These are phyloP conservation scores for Hylaeus volcanicus DNA, from an alignment of 1,140 invertebrate species.

Conservation along the genomic window DNA sequence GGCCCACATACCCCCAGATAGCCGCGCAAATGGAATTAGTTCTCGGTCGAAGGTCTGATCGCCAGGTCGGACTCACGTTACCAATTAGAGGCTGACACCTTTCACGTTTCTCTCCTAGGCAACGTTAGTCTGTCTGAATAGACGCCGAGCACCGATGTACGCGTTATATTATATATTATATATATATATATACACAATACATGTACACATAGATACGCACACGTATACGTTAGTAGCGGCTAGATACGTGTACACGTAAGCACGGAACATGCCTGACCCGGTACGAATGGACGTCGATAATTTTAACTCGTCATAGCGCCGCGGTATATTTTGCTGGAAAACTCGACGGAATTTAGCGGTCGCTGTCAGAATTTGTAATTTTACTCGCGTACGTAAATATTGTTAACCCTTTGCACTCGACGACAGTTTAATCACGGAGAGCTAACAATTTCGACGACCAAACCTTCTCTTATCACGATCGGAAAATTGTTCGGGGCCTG, in stretches of 20 bases:
- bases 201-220: background rate
- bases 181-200: no score
- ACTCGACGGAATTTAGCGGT: background rate
- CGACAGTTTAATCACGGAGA: no score
- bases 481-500: no score
- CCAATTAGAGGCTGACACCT: constrained; percentile 51
- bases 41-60: constrained; percentile 42
- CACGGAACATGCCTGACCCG: constrained; percentile 2
- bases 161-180: background rate
- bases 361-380: background rate
- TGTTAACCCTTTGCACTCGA: no score
- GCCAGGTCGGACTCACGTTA: constrained; percentile 36
- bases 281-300: constrained; percentile 31
- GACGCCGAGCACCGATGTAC: constrained; percentile 9
- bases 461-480: no score
- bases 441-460: no score
- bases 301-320: constrained; percentile 12
- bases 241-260: background rate
- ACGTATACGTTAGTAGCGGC: background rate
- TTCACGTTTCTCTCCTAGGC: constrained; percentile 19
- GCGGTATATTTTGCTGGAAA: background rate
- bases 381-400: no score
- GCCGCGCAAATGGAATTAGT: constrained; percentile 39
- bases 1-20: background rate
- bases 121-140: constrained; percentile 15